Evolutionary conservation across 2,888 invertebrate genomes (phyloP).

Genomic region (Entomobrya proxima): DNA sequence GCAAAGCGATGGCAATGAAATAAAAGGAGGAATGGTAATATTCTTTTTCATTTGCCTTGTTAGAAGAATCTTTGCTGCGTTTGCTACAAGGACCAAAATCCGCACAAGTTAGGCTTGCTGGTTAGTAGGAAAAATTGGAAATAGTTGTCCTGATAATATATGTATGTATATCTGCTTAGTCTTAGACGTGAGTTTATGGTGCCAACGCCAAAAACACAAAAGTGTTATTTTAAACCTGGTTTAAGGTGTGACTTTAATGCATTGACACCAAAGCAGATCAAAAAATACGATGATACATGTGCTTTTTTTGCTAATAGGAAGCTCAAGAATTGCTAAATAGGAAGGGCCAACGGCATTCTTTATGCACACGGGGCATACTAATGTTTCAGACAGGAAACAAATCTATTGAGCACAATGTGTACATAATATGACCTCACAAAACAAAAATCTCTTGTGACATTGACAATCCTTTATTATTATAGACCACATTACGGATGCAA

Average conservation of each 20-base stretch:
- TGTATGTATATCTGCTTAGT: not conserved
- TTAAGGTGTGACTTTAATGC: not conserved
- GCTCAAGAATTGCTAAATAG: constrained; percentile 21
- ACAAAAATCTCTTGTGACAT: constrained; percentile 33
- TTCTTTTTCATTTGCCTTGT: not conserved
- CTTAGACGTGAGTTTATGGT: not conserved
- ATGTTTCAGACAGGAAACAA: not conserved
- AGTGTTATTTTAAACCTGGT: not conserved
- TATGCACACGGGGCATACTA: constrained; percentile 23
- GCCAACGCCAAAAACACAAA: not conserved
- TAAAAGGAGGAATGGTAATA: constrained; percentile 47
- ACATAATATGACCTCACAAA: constrained; percentile 26
- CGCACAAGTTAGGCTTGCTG: no score
- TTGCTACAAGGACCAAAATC: not conserved
- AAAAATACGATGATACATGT: constrained; percentile 27
- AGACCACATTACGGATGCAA: not conserved
- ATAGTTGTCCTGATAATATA: not conserved
- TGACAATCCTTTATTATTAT: constrained; percentile 33
- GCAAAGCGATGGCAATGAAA: constrained; percentile 50
- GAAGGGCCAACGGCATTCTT: not conserved
- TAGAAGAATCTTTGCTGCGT: not conserved
- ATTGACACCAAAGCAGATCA: constrained; percentile 28
- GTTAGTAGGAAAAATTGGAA: no score
- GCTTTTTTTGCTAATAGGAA: constrained; percentile 41
- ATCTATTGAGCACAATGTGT: not conserved